Evolutionary conservation across 2,113 vertebrate genomes (phyloP).

Genomic region (Scomber japonicus): DNA sequence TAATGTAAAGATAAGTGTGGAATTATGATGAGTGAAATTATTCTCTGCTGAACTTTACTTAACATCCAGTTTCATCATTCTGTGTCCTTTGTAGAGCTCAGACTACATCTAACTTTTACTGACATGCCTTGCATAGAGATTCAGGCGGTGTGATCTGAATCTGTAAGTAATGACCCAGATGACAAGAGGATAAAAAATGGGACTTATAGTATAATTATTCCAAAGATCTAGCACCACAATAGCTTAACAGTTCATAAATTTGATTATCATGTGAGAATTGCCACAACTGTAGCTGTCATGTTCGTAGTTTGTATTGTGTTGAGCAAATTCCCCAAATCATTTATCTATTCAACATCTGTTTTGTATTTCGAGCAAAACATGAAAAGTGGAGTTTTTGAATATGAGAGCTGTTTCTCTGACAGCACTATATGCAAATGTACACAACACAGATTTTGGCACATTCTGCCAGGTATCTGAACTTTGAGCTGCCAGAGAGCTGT

Average conservation of each 20-base stretch:
- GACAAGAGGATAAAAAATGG: neutral
- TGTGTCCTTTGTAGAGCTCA: slow-evolving; percentile 12
- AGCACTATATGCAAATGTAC: neutral
- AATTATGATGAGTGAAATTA: slow-evolving; percentile 18
- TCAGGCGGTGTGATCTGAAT: slow-evolving; percentile 23
- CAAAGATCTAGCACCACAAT: neutral
- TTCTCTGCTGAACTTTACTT: neutral
- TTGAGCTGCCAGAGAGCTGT: slow-evolving; percentile 17
- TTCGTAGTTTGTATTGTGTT: neutral
- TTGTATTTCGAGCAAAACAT: slow-evolving; percentile 4
- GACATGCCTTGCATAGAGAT: neutral
- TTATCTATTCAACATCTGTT: neutral
- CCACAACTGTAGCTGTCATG: neutral
- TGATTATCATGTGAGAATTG: no score
- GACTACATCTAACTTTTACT: slow-evolving; percentile 6
- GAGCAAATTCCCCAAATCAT: neutral
- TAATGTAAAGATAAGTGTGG: neutral
- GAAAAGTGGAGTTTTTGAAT: slow-evolving; percentile 1
- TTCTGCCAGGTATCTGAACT: slow-evolving; percentile 26
- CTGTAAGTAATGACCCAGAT: neutral
- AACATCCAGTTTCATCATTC: slow-evolving; percentile 18
- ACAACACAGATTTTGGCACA: neutral
- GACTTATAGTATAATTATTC: neutral
- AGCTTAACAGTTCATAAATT: no score
- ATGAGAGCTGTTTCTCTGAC: neutral